Base-by-base conservation (phyloP, 2,113 vertebrate species). In the Ramphastos sulfuratus region DNA sequence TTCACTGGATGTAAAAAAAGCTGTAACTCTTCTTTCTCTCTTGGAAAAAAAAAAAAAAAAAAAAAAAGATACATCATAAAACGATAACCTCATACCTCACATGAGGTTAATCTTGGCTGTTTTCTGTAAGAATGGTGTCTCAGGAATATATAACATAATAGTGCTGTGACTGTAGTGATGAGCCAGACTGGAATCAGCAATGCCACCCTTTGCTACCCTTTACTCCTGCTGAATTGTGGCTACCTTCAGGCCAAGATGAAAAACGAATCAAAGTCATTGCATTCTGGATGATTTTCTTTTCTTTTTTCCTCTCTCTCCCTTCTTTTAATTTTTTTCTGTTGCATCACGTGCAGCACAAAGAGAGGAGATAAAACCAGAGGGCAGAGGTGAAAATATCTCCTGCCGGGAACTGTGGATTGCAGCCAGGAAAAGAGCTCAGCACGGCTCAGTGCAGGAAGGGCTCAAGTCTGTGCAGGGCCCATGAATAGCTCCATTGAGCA, bases 1-100 rank as follows among this genome's bases (percentile, higher is more conserved):
- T 96, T 97, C 97, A 93, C 87, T 95, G 93, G 90, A 97, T 92
- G 84, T 94, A 96, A 96, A 96, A 97, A 96, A 97, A 97, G 93
- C 92, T 94, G 66, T 90, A 85, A 90, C 96, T 96, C 90, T 85
- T 95, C 63, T 93, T 94, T 92, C 90, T 93, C 92, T 91, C 73
- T 71, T 39, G 35, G 80, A 11, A 50, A 23, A 20, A 52, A 90
- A 48, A 67, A 33, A n/a, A n/a, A 93, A 89, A 83, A 77, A 7
- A 64, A 20, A n/a, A 85, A 95, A 87, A 87, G 82, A 54, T 31
- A 16, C 88, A 85, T 92, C 72, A 79, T 79, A 75, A 87, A 88
- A 87, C 52, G 15, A 88, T 85, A 91, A 82, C n/a, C 33, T 44
- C 5, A 1, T 86, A 76, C 67, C 72, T 86, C 33, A 66, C 3